These are phyloP conservation scores for Seriola rivoliana DNA, from an alignment of 2,113 vertebrate species.

Conservation along the genomic window DNA sequence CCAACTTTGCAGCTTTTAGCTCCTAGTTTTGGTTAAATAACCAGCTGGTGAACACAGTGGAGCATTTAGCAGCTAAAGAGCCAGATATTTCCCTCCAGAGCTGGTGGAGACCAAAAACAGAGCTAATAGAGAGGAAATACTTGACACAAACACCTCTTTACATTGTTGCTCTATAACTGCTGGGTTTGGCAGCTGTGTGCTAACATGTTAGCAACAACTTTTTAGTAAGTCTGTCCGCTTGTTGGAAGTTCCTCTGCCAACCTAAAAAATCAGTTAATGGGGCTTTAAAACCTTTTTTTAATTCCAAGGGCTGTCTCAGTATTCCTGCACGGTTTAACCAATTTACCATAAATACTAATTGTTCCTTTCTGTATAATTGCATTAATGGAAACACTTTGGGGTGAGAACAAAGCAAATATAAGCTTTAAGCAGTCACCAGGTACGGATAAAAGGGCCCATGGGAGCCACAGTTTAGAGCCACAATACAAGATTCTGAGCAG, in stretches of 20 bases:
- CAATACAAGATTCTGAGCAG: too few relatives aligned
- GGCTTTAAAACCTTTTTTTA: too few relatives aligned
- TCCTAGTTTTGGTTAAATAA: not conserved
- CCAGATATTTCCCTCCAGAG: not conserved
- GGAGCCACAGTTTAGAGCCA: too few relatives aligned
- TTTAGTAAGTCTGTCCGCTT: not conserved
- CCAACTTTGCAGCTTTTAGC: not conserved
- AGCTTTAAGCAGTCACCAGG: not conserved
- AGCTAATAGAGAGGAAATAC: too few relatives aligned
- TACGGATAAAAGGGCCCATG: too few relatives aligned
- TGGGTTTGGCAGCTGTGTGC: too few relatives aligned
- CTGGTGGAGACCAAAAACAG: not conserved
- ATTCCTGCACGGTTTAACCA: not conserved
- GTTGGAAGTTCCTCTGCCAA: not conserved
- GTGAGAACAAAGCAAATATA: not conserved
- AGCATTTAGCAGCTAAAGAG: not conserved
- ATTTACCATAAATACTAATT: not conserved
- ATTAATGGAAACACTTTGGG: not conserved
- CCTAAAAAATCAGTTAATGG: too few relatives aligned
- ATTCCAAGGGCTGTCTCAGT: too few relatives aligned
- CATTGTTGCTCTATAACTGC: too few relatives aligned
- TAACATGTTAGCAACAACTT: not conserved
- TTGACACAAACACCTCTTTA: too few relatives aligned
- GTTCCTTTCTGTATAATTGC: not conserved
- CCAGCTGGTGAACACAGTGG: not conserved